These are phyloP conservation scores for Sylvia borin DNA, from an alignment of 2,797 vertebrate species.

Conservation along the genomic window DNA sequence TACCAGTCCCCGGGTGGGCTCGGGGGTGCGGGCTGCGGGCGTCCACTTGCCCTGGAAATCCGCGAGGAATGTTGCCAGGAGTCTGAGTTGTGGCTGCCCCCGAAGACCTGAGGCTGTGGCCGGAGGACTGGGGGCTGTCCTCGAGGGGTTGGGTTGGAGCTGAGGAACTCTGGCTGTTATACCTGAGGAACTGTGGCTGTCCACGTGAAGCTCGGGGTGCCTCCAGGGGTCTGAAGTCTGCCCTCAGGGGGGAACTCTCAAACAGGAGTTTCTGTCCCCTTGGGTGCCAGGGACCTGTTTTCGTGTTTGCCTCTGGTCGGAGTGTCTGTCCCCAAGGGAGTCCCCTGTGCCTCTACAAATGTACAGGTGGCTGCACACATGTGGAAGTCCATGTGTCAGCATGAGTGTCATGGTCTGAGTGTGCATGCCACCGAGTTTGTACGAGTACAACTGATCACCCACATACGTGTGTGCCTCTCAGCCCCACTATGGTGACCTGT, in stretches of 20 bases:
- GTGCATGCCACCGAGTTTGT: fast-evolving
- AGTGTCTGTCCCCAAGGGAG: neutral
- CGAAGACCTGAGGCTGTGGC: no score
- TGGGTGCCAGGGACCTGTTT: neutral
- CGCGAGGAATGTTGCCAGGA: fast-evolving
- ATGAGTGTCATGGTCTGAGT: fast-evolving
- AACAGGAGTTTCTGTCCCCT: neutral
- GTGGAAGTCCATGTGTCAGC: no score
- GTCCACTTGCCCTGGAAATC: no score
- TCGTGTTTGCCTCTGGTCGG: fast-evolving
- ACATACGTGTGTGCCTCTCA: neutral
- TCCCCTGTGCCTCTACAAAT: fast-evolving
- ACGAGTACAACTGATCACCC: neutral
- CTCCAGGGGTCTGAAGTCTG: no score
- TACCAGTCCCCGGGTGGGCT: fast-evolving
- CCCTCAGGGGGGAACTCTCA: fast-evolving
- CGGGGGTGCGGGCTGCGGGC: no score
- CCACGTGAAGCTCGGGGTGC: fast-evolving
- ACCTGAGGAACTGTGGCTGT: neutral
- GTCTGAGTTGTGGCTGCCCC: neutral
- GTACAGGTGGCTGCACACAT: fast-evolving
- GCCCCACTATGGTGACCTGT: neutral
- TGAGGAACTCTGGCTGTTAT: neutral
- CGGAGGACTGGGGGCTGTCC: no score
- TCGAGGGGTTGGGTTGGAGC: neutral